A percentile compares a stretch with the other conserved stretches of the same genome.
Conservation (phyloP, 2,888 invertebrate genomes). For the Zaprionus obscuricornis region DNA sequence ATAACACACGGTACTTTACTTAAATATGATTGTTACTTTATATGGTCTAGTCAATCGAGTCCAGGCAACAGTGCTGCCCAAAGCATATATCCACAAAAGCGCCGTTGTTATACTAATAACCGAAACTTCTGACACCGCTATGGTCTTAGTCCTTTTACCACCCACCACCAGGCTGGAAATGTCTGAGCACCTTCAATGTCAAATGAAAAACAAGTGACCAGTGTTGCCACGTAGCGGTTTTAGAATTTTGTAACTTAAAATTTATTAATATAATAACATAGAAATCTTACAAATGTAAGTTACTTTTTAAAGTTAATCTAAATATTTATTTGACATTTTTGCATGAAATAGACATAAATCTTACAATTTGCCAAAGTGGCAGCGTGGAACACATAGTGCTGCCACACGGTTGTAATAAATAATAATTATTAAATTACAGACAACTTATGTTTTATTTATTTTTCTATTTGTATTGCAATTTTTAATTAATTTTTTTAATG, state of each 20-base stretch:
- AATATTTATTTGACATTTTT: background rate
- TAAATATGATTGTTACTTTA: slow-evolving; percentile 26
- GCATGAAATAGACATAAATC: background rate
- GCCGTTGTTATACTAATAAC: slow-evolving; percentile 51
- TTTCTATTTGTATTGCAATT: background rate
- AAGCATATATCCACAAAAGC: slow-evolving; percentile 46
- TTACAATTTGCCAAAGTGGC: slow-evolving; percentile 27
- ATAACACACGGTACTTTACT: slow-evolving; percentile 58
- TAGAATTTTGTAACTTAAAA: slow-evolving; percentile 3
- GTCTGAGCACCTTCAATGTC: slow-evolving; percentile 79
- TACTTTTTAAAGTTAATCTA: background rate
- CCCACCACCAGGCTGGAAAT: slow-evolving; percentile 63
- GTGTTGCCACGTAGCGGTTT: slow-evolving; percentile 58
- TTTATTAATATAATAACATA: background rate
- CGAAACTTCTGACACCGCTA: slow-evolving; percentile 45
- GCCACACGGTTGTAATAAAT: background rate
- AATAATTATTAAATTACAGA: no score
- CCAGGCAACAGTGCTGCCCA: slow-evolving; percentile 54
- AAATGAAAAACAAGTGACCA: slow-evolving; percentile 82
- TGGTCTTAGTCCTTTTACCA: slow-evolving; percentile 60
- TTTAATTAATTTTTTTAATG: no score
- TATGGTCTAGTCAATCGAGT: slow-evolving; percentile 24
- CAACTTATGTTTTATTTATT: background rate
- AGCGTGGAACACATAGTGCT: slow-evolving; percentile 12
- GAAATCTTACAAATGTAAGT: background rate